Conservation (phyloP, 2,888 invertebrate species). For the Pyralis farinalis region DNA sequence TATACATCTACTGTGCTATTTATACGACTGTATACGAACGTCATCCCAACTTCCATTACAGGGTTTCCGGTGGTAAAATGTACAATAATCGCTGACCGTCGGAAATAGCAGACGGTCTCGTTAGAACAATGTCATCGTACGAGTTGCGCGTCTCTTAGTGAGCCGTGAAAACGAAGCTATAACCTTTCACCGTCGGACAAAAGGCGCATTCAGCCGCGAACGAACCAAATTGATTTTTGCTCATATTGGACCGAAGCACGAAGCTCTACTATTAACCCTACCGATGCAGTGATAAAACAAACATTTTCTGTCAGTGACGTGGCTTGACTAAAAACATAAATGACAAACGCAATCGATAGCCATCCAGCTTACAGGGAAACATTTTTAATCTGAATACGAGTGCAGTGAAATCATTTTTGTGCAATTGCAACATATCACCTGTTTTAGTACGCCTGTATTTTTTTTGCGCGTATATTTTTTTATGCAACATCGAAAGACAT, state of each 20-base stretch:
- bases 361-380: too few species aligned
- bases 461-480: too few species aligned
- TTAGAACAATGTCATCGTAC: constrained; percentile 53
- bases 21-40: constrained; percentile 6
- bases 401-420: too few species aligned
- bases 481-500: too few species aligned
- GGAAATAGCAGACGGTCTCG: constrained; percentile 39
- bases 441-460: too few species aligned
- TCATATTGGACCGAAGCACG: constrained; percentile 44
- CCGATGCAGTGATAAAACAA: constrained; percentile 16
- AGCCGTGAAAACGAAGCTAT: constrained; percentile 71
- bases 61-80: constrained; percentile 18
- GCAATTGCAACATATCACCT: too few species aligned
- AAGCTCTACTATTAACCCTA: constrained; percentile 17
- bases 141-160: constrained; percentile 44
- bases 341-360: too few species aligned
- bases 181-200: constrained; percentile 71
- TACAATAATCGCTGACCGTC: constrained; percentile 31
- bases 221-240: constrained; percentile 68
- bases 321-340: too few species aligned
- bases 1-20: too few species aligned
- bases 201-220: constrained; percentile 64
- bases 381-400: too few species aligned
- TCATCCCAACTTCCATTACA: constrained; percentile 16
- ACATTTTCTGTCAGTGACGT: constrained; percentile 5